phyloP scores from a whole-genome alignment of 2,888 invertebrate species.

The Acrobasis consociella region DNA sequence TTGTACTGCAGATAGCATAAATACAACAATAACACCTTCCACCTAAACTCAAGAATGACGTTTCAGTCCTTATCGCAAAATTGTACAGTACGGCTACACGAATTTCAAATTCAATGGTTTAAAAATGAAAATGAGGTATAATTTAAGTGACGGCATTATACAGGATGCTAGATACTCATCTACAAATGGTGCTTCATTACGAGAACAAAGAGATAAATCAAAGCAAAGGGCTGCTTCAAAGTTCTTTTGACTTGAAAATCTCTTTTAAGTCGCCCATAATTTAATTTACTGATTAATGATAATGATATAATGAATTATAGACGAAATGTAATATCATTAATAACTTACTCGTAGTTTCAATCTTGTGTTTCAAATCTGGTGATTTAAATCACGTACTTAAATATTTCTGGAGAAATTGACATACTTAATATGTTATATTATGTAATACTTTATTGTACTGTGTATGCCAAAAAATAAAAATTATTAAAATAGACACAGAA shows the following conservation, averaged over 20 bases:
- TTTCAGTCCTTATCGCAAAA: neutral
- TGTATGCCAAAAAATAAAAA: too few relatives aligned
- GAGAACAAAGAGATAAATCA: conserved; percentile 66
- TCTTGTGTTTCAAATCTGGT: too few relatives aligned
- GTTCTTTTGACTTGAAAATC: conserved; percentile 56
- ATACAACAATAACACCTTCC: neutral
- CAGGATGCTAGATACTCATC: conserved; percentile 50
- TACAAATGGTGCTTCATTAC: conserved; percentile 60
- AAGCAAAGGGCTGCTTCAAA: conserved; percentile 58
- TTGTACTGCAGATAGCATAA: neutral
- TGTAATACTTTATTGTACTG: too few relatives aligned
- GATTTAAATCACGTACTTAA: too few relatives aligned
- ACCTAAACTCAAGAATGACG: neutral
- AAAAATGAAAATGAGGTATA: conserved; percentile 46
- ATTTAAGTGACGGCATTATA: conserved; percentile 43
- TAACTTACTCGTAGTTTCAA: neutral
- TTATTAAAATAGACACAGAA: too few relatives aligned
- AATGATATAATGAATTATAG: neutral
- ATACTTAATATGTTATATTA: too few relatives aligned
- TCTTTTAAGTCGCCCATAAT: conserved; percentile 48
- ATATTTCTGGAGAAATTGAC: too few relatives aligned
- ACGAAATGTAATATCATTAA: too few relatives aligned
- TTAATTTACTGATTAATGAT: conserved; percentile 48
- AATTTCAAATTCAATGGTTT: conserved; percentile 33
- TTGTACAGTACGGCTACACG: conserved; percentile 14